Evolutionary conservation across 2,888 invertebrate genomes (phyloP).

Genomic region (Pterostichus madidus): DNA sequence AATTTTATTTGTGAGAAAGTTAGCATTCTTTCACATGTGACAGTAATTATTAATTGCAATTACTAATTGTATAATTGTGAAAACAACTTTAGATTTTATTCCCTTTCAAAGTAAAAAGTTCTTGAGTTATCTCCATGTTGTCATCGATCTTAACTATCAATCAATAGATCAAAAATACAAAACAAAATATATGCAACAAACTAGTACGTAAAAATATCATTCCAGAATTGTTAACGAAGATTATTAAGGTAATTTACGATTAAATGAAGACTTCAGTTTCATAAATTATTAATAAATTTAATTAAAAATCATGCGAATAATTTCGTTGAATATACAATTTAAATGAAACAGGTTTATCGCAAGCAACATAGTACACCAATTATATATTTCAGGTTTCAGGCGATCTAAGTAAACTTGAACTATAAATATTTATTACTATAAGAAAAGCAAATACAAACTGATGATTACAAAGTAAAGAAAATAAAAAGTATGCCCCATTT

Average conservation of each 20-base stretch:
- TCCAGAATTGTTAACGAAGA: slow-evolving; percentile 19
- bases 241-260: slow-evolving; percentile 29
- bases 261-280: slow-evolving; percentile 48
- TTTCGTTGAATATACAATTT: slow-evolving; percentile 51
- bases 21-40: too few species aligned
- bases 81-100: too few species aligned
- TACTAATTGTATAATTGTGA: neutral
- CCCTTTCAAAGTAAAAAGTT: neutral
- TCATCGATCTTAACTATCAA: slow-evolving; percentile 13
- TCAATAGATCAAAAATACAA: slow-evolving; percentile 27
- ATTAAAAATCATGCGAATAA: slow-evolving; percentile 49
- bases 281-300: slow-evolving; percentile 56
- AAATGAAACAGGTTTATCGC: slow-evolving; percentile 34
- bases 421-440: slow-evolving; percentile 49
- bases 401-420: neutral
- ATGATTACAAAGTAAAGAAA: slow-evolving; percentile 23
- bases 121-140: neutral
- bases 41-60: neutral
- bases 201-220: slow-evolving; percentile 2
- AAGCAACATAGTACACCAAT: slow-evolving; percentile 28
- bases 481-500: neutral
- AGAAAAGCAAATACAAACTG: slow-evolving; percentile 19
- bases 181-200: neutral
- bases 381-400: slow-evolving; percentile 10
- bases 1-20: too few species aligned